These are phyloP conservation scores for Lypha dubia DNA, from an alignment of 2,888 invertebrate species.

Conservation along the genomic window DNA sequence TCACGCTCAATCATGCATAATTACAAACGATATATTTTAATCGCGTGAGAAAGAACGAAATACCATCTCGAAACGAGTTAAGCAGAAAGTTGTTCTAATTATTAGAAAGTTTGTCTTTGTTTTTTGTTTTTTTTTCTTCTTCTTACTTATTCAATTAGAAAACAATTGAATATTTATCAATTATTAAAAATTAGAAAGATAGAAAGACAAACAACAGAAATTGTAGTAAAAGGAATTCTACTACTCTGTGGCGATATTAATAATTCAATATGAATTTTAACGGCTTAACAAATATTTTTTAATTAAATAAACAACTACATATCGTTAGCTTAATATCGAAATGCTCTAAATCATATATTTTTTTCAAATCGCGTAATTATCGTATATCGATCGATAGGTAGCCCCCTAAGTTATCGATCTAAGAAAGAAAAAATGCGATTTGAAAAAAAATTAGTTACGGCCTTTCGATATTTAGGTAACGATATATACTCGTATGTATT, in stretches of 20 bases:
- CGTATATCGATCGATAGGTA: too few species aligned
- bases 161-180: slow-evolving; percentile 60
- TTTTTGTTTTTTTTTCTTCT: too few species aligned
- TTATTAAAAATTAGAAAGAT: slow-evolving; percentile 37
- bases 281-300: slow-evolving; percentile 33
- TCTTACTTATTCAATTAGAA: slow-evolving; percentile 50
- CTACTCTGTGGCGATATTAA: slow-evolving; percentile 15
- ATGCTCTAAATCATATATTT: too few species aligned
- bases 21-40: neutral
- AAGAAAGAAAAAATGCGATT: too few species aligned
- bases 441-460: too few species aligned
- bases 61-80: neutral
- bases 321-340: too few species aligned
- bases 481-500: too few species aligned
- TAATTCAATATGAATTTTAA: slow-evolving; percentile 44
- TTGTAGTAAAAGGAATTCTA: slow-evolving; percentile 34
- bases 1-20: neutral
- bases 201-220: slow-evolving; percentile 23
- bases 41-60: neutral
- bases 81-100: slow-evolving; percentile 47
- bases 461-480: too few species aligned
- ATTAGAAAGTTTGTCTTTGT: slow-evolving; percentile 66
- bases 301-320: slow-evolving; percentile 18
- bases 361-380: too few species aligned
- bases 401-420: too few species aligned